These are phyloP conservation scores for Cloeon dipterum DNA, from an alignment of 2,888 invertebrate species.

Conservation along the genomic window DNA sequence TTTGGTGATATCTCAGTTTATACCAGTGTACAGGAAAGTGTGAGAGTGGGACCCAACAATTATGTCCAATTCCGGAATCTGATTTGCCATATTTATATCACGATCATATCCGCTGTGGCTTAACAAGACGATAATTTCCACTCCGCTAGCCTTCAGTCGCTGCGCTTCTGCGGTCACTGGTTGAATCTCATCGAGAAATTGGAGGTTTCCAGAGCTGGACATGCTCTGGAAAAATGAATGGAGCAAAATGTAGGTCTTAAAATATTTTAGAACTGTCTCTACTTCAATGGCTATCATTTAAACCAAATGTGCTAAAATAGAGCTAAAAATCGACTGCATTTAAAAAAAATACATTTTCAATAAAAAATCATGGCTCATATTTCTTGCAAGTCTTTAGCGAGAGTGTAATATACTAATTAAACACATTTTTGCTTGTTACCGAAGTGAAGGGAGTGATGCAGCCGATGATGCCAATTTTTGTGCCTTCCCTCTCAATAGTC, in stretches of 20 bases:
- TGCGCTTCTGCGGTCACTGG: conserved; percentile 42
- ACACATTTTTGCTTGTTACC: conserved; percentile 7
- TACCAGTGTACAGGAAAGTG: conserved; percentile 41
- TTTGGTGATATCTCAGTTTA: background rate
- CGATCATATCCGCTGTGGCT: conserved; percentile 55
- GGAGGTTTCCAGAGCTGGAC: conserved; percentile 36
- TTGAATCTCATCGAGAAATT: conserved; percentile 42
- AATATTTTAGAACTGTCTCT: no score
- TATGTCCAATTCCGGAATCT: conserved; percentile 45
- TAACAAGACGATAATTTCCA: conserved; percentile 59
- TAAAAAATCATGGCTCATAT: no score
- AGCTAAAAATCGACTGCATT: no score
- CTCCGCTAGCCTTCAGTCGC: conserved; percentile 30
- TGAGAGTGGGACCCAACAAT: conserved; percentile 76
- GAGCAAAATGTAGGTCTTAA: no score
- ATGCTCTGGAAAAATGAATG: no score
- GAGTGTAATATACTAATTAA: background rate
- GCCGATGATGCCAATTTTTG: conserved; percentile 57
- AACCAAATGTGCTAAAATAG: no score
- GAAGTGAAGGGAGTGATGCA: conserved; percentile 39
- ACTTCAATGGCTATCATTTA: no score
- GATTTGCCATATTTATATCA: conserved; percentile 30
- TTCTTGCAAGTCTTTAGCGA: background rate
- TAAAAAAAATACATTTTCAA: no score
- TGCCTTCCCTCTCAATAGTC: conserved; percentile 32